Conservation (phyloP, 53 echinoderm and acorn worm species). For the Echinarachnius parma region DNA sequence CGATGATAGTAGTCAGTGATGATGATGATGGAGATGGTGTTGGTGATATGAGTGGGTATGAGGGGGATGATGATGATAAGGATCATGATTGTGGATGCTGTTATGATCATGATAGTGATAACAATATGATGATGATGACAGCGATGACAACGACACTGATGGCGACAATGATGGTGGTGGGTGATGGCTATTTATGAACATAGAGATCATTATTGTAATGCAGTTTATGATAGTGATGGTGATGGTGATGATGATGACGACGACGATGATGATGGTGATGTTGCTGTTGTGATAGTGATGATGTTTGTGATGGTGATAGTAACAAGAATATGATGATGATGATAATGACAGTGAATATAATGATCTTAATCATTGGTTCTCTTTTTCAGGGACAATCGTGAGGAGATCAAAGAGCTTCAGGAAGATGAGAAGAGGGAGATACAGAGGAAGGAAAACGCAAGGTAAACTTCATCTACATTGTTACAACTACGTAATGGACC, state of each 20-base stretch:
- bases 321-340: slow-evolving; percentile 5
- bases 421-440: slow-evolving; percentile 89
- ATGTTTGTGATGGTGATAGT: slow-evolving; percentile 24
- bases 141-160: slow-evolving; percentile 12
- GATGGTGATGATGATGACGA: not conserved
- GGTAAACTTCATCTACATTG: no score
- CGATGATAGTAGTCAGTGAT: no score
- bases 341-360: slow-evolving; percentile 3
- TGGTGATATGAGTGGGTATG: not conserved
- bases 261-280: not conserved
- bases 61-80: not conserved
- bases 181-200: no score
- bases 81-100: not conserved
- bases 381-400: slow-evolving; percentile 65
- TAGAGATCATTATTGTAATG: no score
- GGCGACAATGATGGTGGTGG: not conserved
- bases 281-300: not conserved
- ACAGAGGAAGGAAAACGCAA: slow-evolving; percentile 84
- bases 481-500: no score
- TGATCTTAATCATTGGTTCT: not conserved
- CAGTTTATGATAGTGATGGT: not conserved
- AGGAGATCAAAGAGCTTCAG: slow-evolving; percentile 72
- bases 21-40: not conserved
- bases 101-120: not conserved
- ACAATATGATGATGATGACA: slow-evolving; percentile 11